Conservation (phyloP, 2,888 invertebrate genomes). For the Drosophila neonasuta region DNA sequence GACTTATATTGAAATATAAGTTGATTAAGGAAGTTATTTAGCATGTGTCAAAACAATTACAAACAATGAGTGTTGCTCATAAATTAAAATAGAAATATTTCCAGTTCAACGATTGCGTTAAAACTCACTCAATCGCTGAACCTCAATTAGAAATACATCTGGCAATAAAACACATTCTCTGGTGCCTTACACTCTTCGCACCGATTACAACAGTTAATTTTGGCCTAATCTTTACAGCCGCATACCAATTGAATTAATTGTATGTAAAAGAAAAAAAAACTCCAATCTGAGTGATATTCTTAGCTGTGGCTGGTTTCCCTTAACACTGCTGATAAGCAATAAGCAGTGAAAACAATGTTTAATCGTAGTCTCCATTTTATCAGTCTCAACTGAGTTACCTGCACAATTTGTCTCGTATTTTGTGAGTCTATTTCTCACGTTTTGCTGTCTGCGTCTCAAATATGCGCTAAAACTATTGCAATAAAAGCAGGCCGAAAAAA, state of each 20-base stretch:
- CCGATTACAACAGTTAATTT: slow-evolving; percentile 17
- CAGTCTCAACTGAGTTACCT: slow-evolving; percentile 29
- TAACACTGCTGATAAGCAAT: slow-evolving; percentile 48
- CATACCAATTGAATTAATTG: slow-evolving; percentile 23
- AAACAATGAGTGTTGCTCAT: neutral
- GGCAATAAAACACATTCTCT: slow-evolving; percentile 1
- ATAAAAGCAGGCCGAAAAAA: slow-evolving; percentile 32
- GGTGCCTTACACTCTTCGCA: neutral
- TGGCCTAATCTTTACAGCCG: slow-evolving; percentile 38
- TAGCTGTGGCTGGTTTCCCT: slow-evolving; percentile 18
- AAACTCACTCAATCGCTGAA: neutral
- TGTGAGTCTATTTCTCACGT: slow-evolving; percentile 64
- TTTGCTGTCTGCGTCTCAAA: slow-evolving; percentile 58
- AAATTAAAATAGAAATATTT: neutral
- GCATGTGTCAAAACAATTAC: neutral
- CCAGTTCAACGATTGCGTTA: neutral
- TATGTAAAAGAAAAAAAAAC: slow-evolving; percentile 10
- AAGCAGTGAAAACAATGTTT: slow-evolving; percentile 31
- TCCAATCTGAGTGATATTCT: slow-evolving; percentile 46
- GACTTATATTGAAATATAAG: too few species aligned
- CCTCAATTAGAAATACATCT: neutral
- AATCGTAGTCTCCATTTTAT: slow-evolving; percentile 61
- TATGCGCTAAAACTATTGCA: slow-evolving; percentile 50
- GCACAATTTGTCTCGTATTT: slow-evolving; percentile 19
- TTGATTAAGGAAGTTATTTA: neutral